Evolutionary conservation across 2,888 invertebrate genomes (phyloP).

Genomic region (Parnassius glacialis): DNA sequence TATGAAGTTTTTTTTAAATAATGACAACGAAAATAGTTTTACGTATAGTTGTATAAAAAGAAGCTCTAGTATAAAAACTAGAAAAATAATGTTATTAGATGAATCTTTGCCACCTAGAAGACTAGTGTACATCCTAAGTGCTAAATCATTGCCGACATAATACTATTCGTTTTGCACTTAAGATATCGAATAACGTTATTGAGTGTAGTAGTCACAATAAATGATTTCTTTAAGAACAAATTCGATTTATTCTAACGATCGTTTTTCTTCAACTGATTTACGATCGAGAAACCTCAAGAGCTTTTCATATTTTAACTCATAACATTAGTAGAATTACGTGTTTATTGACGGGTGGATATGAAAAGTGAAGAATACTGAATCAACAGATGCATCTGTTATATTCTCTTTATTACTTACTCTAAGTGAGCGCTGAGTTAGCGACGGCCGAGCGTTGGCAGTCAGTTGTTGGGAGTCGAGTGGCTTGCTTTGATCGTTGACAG

Average conservation of each 20-base stretch:
- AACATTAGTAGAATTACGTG: slow-evolving; percentile 19
- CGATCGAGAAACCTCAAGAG: slow-evolving; percentile 1
- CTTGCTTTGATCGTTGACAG: slow-evolving; percentile 13
- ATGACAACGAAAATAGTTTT: too few species aligned
- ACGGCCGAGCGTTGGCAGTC: slow-evolving; percentile 12
- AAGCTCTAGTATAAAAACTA: too few species aligned
- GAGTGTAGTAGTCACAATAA: slow-evolving; percentile 12
- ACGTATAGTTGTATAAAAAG: too few species aligned
- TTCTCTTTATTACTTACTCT: slow-evolving; percentile 21
- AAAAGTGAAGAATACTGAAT: slow-evolving; percentile 19
- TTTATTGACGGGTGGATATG: slow-evolving; percentile 25
- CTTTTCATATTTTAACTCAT: slow-evolving; percentile 22
- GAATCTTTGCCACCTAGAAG: too few species aligned
- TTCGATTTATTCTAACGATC: slow-evolving; percentile 10
- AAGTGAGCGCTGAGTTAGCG: slow-evolving; percentile 17
- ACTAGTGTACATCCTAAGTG: neutral
- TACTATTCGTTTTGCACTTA: neutral
- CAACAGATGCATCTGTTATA: slow-evolving; percentile 25
- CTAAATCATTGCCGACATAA: neutral
- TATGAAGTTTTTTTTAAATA: too few species aligned
- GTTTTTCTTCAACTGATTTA: slow-evolving; percentile 14
- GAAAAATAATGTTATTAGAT: too few species aligned
- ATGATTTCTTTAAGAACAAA: slow-evolving; percentile 1
- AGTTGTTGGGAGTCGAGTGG: slow-evolving; percentile 15
- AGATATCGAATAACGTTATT: neutral